These are phyloP conservation scores for Tiaroga cobitis DNA, from an alignment of 2,797 vertebrate species.

Conservation along the genomic window DNA sequence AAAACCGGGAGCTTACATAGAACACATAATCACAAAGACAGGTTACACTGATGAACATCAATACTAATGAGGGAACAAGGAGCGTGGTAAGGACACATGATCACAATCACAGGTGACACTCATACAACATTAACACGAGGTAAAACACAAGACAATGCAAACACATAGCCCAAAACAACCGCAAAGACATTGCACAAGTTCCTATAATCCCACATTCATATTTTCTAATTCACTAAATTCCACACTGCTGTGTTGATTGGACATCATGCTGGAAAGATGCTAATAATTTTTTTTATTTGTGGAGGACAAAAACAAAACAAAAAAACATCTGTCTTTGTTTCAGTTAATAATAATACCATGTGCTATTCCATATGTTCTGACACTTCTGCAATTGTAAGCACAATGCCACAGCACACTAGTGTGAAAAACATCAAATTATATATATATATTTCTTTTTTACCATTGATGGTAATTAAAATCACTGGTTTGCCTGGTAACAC, in stretches of 20 bases:
- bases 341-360: background rate
- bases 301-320: background rate
- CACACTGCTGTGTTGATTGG: conserved; percentile 19
- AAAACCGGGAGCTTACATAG: too few relatives aligned
- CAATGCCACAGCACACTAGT: conserved; percentile 22
- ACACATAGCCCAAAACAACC: too few relatives aligned
- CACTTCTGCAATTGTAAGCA: background rate
- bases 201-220: too few relatives aligned
- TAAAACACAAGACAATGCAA: too few relatives aligned
- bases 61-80: too few relatives aligned
- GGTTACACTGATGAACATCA: too few relatives aligned
- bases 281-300: background rate
- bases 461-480: conserved; percentile 32
- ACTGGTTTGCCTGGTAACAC: conserved; percentile 21
- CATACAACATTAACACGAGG: too few relatives aligned
- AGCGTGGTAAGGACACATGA: too few relatives aligned
- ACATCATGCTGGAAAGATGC: background rate
- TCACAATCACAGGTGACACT: too few relatives aligned
- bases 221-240: background rate
- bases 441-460: background rate
- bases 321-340: background rate
- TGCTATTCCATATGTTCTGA: background rate
- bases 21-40: too few relatives aligned
- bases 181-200: too few relatives aligned
- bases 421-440: conserved; percentile 20